Percentiles rank a stretch among this genome's conserved stretches.
phyloP scores from a whole-genome alignment of 2,797 vertebrate genomes.

The Knipowitschia caucasica region DNA sequence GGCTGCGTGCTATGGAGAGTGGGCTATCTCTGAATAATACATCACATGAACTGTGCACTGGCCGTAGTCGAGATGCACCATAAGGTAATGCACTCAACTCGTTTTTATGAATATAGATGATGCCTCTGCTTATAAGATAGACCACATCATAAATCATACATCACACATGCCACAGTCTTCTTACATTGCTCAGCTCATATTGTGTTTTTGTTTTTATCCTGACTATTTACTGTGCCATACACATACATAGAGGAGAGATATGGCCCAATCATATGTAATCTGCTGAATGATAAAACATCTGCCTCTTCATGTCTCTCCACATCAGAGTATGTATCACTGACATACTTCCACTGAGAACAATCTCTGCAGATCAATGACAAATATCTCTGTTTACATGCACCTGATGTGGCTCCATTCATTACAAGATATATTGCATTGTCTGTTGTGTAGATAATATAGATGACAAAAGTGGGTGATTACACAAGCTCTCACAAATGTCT shows the following conservation, averaged over 20 bases:
- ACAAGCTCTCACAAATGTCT: no score
- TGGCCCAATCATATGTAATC: slow-evolving; percentile 21
- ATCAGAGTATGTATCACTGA: slow-evolving; percentile 20
- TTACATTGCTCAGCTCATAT: slow-evolving; percentile 38
- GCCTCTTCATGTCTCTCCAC: slow-evolving; percentile 13
- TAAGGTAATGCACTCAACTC: slow-evolving; percentile 16
- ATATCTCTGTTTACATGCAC: background rate
- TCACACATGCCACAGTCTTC: slow-evolving; percentile 31
- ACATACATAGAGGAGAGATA: slow-evolving; percentile 20
- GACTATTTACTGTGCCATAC: slow-evolving; percentile 43
- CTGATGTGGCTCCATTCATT: background rate
- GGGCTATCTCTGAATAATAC: slow-evolving; percentile 43
- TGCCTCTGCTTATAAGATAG: slow-evolving; percentile 21
- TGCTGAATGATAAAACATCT: slow-evolving; percentile 22
- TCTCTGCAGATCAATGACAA: slow-evolving; percentile 16
- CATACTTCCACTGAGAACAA: slow-evolving; percentile 22
- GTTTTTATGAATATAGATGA: slow-evolving; percentile 31
- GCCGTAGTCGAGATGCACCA: background rate
- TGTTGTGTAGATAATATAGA: no score
- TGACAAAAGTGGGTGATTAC: no score
- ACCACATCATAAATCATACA: slow-evolving; percentile 44
- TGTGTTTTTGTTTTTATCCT: slow-evolving; percentile 28
- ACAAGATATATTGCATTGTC: no score
- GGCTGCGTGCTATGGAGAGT: slow-evolving; percentile 13
- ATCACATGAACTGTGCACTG: slow-evolving; percentile 14